Evolutionary conservation across 2,888 invertebrate species (phyloP).

Genomic region (Andricus quercusramuli): DNA sequence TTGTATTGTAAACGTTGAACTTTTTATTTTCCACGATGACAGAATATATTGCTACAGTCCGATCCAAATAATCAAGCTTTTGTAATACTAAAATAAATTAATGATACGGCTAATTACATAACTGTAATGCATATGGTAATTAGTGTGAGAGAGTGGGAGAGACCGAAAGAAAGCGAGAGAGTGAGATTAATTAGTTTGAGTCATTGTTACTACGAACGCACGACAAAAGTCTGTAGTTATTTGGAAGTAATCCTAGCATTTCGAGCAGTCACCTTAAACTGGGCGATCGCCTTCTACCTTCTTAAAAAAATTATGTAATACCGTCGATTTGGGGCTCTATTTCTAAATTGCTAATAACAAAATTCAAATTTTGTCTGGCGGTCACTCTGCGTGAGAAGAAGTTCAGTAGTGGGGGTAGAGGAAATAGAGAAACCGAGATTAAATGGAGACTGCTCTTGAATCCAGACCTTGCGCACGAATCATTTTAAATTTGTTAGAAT

Average conservation of each 20-base stretch:
- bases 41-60: conserved; percentile 78
- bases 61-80: conserved; percentile 79
- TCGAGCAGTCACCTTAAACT: background rate
- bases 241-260: background rate
- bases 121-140: conserved; percentile 37
- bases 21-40: conserved; percentile 76
- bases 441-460: too few relatives aligned
- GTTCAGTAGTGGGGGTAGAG: too few relatives aligned
- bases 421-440: too few relatives aligned
- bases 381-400: too few relatives aligned
- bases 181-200: conserved; percentile 28
- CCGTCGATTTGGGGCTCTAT: too few relatives aligned
- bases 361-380: too few relatives aligned
- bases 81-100: conserved; percentile 75
- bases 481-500: background rate
- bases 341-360: too few relatives aligned
- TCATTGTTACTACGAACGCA: conserved; percentile 35
- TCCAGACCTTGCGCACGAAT: background rate
- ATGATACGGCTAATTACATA: conserved; percentile 71
- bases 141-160: conserved; percentile 41
- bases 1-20: conserved; percentile 74
- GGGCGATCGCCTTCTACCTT: too few relatives aligned
- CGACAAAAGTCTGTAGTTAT: conserved; percentile 8
- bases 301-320: too few relatives aligned
- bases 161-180: conserved; percentile 16